Evolutionary conservation across 1,140 invertebrate species (phyloP), one percentile per base, ranked within the genome.

Genomic region (Gonioctena quinquepunctata): DNA sequence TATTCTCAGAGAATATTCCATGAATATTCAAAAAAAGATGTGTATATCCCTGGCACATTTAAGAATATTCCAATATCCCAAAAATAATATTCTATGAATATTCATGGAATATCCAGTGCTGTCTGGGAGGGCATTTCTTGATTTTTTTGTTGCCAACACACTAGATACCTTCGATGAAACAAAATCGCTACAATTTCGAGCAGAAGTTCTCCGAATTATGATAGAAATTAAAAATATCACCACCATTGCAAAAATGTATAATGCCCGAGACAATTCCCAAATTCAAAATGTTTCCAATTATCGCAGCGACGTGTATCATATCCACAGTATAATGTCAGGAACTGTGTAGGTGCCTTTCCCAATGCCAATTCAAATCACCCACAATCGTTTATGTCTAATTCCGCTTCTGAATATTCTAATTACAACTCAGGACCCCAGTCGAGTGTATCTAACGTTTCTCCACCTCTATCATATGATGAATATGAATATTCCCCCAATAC

Each of bases 81-180:
- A n/a, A n/a, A n/a, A n/a, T n/a, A n/a, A n/a, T n/a, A n/a, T n/a
- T n/a, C n/a, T n/a, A n/a, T n/a, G n/a, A n/a, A n/a, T n/a, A n/a
- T n/a, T n/a, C n/a, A n/a, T n/a, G n/a, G n/a, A n/a, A n/a, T n/a
- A n/a, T n/a, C n/a, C n/a, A n/a, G n/a, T n/a, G n/a, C n/a, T n/a
- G n/a, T n/a, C n/a, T n/a, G n/a, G n/a, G n/a, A n/a, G 52, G 1
- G 52, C 52, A 56, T 19, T 22, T 56, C 19, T 56, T 56, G 13
- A 56, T n/a, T 56, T 16, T n/a, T 56, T 16, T 19, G 52, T 56
- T 56, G 52, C 52, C 52, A 56, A 56, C 52, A n/a, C n/a, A 56
- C 23, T 56, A 3, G 18, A 56, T 56, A 56, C 22, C 52, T 56
- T 56, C 22, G 52, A 56, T 56, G 52, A 56, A 56, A 16, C 52